Conservation (phyloP, 2,113 vertebrate genomes). For the Anoura caudifer region DNA sequence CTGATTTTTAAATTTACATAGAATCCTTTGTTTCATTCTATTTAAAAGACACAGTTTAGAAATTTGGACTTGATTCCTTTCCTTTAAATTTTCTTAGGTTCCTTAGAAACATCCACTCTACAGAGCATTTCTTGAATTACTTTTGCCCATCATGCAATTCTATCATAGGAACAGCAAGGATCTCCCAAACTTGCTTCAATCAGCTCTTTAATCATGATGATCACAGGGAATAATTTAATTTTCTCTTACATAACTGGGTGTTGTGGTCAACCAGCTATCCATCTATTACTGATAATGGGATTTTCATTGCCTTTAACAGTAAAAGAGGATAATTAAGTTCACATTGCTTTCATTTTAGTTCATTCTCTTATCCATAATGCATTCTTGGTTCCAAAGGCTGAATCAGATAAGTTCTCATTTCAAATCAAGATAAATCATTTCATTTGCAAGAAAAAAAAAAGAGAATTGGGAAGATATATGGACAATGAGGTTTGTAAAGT, state of each 20-base stretch:
- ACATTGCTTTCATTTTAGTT: background rate
- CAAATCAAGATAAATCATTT: background rate
- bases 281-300: background rate
- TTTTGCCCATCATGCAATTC: background rate
- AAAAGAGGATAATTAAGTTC: background rate
- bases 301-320: constrained; percentile 13
- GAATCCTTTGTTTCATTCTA: background rate
- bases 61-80: background rate
- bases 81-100: background rate
- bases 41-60: background rate
- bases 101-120: background rate
- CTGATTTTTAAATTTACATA: background rate
- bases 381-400: background rate
- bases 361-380: background rate
- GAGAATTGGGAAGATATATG: background rate
- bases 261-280: background rate
- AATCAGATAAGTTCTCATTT: background rate
- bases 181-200: background rate
- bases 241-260: constrained; percentile 3
- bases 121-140: background rate
- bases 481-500: background rate
- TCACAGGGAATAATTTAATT: constrained; percentile 34
- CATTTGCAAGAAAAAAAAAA: background rate
- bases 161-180: background rate
- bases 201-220: constrained; percentile 15